Percentiles rank a stretch among this genome's conserved stretches.
Evolutionary conservation across 2,113 vertebrate species (phyloP).

Genomic region (Ovibos moschatus): DNA sequence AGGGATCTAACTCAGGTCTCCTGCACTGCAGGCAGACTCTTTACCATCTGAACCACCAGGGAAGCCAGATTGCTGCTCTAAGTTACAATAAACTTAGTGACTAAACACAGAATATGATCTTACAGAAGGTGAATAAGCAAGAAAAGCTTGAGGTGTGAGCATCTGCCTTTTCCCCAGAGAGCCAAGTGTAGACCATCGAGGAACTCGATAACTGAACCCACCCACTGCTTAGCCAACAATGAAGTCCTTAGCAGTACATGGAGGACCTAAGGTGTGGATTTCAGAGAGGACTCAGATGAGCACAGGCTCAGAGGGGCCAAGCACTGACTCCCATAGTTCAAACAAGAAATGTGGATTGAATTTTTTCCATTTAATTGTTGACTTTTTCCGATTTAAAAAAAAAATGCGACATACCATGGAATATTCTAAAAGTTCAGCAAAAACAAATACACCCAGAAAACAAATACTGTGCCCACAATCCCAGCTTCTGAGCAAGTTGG

Average conservation of each 20-base stretch:
- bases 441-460: background rate
- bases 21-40: background rate
- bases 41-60: background rate
- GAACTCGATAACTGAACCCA: background rate
- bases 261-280: background rate
- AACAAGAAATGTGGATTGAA: background rate
- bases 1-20: background rate
- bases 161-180: background rate
- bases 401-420: background rate
- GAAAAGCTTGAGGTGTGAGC: background rate
- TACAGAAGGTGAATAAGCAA: background rate
- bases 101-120: background rate
- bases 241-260: background rate
- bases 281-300: background rate
- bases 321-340: background rate
- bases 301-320: background rate
- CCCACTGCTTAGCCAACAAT: background rate
- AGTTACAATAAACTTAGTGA: background rate
- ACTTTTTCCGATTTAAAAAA: background rate
- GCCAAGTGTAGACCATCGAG: background rate
- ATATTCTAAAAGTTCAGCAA: background rate
- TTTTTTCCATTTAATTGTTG: background rate
- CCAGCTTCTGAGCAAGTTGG: background rate
- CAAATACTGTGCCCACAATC: background rate
- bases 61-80: background rate